Conservation (phyloP, 2,888 invertebrate genomes). For the Gymnocheta viridis region DNA sequence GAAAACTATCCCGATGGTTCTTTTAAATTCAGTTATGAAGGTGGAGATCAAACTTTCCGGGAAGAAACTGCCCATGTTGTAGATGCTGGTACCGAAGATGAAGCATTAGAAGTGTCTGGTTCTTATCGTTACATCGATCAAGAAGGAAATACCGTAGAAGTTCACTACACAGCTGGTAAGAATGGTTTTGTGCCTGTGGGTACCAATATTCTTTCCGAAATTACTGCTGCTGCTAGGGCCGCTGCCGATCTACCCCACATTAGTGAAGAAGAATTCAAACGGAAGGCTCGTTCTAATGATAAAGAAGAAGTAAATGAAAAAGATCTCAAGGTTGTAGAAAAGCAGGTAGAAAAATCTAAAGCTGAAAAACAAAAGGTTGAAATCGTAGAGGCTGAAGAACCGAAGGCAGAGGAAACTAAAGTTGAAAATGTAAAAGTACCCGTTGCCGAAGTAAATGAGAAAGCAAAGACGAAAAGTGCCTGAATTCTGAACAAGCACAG, state of each 20-base stretch:
- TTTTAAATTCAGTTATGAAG: conserved; percentile 78
- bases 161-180: conserved; percentile 80
- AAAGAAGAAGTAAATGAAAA: conserved; percentile 13
- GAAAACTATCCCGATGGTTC: conserved; percentile 77
- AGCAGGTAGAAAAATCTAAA: neutral
- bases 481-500: neutral
- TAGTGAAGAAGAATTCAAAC: conserved; percentile 37
- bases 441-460: neutral
- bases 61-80: conserved; percentile 74
- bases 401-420: neutral
- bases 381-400: conserved; percentile 8
- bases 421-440: neutral
- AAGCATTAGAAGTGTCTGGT: conserved; percentile 77
- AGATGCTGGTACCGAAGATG: conserved; percentile 78
- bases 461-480: conserved; percentile 4
- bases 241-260: conserved; percentile 76
- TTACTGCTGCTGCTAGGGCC: conserved; percentile 76
- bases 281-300: conserved; percentile 55
- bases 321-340: neutral
- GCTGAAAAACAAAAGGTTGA: neutral
- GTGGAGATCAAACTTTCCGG: conserved; percentile 76
- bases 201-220: conserved; percentile 77
- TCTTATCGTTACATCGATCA: conserved; percentile 80
- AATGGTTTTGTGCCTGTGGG: conserved; percentile 81
- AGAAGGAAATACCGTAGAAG: conserved; percentile 77